Conservation (phyloP, 2,113 vertebrate species). For the Siniperca knerii region DNA sequence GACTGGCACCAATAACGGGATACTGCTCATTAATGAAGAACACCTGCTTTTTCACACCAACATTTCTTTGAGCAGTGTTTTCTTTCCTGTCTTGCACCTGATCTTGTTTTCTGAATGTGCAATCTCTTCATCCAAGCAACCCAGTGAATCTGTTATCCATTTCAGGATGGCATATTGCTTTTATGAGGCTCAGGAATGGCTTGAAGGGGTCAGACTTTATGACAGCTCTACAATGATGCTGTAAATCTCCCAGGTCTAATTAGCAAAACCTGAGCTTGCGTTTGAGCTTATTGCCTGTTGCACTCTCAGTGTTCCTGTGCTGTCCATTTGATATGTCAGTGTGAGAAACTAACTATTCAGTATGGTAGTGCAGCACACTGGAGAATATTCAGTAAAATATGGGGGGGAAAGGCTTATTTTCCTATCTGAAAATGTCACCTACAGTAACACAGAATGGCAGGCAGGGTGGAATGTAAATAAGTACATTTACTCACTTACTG, state of each 20-base stretch:
- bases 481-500: background rate
- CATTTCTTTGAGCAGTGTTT: background rate
- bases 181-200: background rate
- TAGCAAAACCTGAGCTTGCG: background rate
- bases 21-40: too few species aligned
- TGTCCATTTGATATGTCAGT: background rate
- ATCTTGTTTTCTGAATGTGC: conserved; percentile 1
- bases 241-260: background rate
- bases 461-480: too few species aligned
- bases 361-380: background rate
- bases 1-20: too few species aligned
- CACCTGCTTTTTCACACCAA: background rate
- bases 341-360: background rate
- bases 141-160: background rate
- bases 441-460: too few species aligned
- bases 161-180: conserved; percentile 6
- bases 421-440: too few species aligned
- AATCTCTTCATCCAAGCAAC: conserved; percentile 4
- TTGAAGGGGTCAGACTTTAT: background rate
- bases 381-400: background rate
- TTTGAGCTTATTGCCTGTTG: background rate
- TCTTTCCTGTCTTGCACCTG: background rate
- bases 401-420: too few species aligned
- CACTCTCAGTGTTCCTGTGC: background rate
- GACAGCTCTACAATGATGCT: background rate